phyloP scores from a whole-genome alignment of 2,113 vertebrate species.

The Craseonycteris thonglongyai region DNA sequence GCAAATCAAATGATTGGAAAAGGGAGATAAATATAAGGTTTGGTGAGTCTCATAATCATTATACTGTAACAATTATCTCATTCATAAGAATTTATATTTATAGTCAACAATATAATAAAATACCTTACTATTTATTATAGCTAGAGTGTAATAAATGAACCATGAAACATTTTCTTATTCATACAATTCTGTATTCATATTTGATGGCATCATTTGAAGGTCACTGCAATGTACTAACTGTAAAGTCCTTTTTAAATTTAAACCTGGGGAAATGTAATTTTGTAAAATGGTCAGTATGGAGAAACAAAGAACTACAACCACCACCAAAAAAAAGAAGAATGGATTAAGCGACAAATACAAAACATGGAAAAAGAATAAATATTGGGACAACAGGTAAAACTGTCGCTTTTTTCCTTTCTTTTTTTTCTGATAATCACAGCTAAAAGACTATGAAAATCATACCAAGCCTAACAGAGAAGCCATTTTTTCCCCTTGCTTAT shows the following conservation, averaged over 20 bases:
- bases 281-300: neutral
- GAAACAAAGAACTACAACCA: neutral
- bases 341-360: neutral
- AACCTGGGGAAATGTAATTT: neutral
- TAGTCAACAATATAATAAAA: slow-evolving; percentile 17
- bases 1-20: neutral
- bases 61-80: slow-evolving; percentile 19
- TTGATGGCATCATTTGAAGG: slow-evolving; percentile 35
- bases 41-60: slow-evolving; percentile 20
- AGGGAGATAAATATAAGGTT: slow-evolving; percentile 22
- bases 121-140: neutral
- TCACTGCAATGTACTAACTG: neutral
- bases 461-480: neutral
- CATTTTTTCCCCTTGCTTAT: neutral
- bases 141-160: slow-evolving; percentile 29
- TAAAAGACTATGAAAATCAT: neutral
- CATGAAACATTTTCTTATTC: slow-evolving; percentile 29
- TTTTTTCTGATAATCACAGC: neutral
- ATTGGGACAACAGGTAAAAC: neutral
- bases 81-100: slow-evolving; percentile 16
- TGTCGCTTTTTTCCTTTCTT: neutral
- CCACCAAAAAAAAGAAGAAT: neutral
- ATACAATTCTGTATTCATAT: slow-evolving; percentile 18
- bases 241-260: slow-evolving; percentile 35
- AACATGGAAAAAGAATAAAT: neutral